Base-by-base conservation (phyloP, 2,888 invertebrate species). In the Branchellion lobata region DNA sequence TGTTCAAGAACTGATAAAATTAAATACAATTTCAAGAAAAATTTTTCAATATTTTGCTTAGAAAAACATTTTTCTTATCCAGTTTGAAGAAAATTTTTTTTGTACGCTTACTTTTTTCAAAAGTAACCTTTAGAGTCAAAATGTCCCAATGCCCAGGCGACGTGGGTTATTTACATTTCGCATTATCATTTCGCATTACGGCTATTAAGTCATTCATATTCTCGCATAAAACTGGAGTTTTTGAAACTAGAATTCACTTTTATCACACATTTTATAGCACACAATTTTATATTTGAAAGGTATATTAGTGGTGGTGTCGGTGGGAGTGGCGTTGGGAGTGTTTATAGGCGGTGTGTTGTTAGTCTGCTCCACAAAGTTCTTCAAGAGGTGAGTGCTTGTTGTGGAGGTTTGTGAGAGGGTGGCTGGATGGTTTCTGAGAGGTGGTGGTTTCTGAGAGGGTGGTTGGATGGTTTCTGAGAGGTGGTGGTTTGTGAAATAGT, bases 311-410 rank as follows among this genome's bases (percentile, higher is more conserved):
- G 80, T 82, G 51, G 79, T 81, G 18, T 80, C 81, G 57, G 74
- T 82, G 51, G 82, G 82, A 24, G 82, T 82, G 61, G 82, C 81
- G 2, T 72, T 82, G 8, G 82, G 82, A 8, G 80, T 82, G 27
- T 77, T 80, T 75, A 80, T 82, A 33, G 82, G 82, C 24, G 80
- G 81, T 27, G 79, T 81, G 36, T 77, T 82, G 24, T 69, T 82
- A 31, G 82, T 79, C 18, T 77, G 79, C 33, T 77, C 79, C 18
- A 76, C 81, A 51, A 73, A 80, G 72, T 82, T 80, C 47, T 72
- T 79, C 74, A 81, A 79, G 79, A 80, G 80, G 82, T 82, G 76
- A 78, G 78, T 73, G 24, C 36, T 74, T 11, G 34, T 31, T 69
- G 27, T 3, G n/a, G n/a, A 18, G n/a, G n/a, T n/a, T n/a, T n/a